Evolutionary conservation across 2,888 invertebrate genomes (phyloP).

Genomic region (Chouioia cunea): DNA sequence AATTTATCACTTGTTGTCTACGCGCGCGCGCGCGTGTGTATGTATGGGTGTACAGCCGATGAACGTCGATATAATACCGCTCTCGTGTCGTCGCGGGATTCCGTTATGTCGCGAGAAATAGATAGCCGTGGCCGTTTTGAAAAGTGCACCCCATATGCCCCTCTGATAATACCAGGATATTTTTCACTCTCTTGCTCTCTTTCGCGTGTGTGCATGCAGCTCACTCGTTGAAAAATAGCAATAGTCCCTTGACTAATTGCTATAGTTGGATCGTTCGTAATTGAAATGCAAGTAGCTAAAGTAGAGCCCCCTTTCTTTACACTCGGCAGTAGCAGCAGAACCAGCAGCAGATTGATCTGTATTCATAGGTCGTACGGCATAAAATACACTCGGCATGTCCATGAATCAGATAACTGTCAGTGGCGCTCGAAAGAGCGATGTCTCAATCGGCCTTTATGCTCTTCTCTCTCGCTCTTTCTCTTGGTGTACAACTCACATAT

Average conservation of each 20-base stretch:
- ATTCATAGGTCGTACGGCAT: constrained; percentile 69
- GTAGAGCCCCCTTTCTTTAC: constrained; percentile 15
- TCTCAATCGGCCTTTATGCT: constrained; percentile 63
- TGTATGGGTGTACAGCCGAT: constrained; percentile 1
- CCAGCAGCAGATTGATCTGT: constrained; percentile 64
- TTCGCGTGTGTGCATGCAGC: no score
- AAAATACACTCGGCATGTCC: constrained; percentile 69
- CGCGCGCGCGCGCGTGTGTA: background rate
- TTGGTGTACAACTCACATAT: constrained; percentile 14
- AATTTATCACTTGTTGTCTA: constrained; percentile 41
- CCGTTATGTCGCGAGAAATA: constrained; percentile 37
- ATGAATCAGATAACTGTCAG: constrained; percentile 70
- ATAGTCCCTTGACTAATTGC: constrained; percentile 40
- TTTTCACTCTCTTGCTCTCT: constrained; percentile 13
- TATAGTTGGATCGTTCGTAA: constrained; percentile 50
- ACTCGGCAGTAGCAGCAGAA: constrained; percentile 38
- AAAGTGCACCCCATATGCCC: constrained; percentile 33
- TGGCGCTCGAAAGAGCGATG: constrained; percentile 63
- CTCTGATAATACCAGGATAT: constrained; percentile 1
- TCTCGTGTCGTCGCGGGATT: constrained; percentile 36
- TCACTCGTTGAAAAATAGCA: background rate
- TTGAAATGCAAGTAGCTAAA: constrained; percentile 57
- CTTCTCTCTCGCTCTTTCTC: constrained; percentile 44
- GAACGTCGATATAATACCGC: constrained; percentile 25
- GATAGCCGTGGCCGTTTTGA: constrained; percentile 40